A percentile compares a stretch with the other conserved stretches of the same genome.
Evolutionary conservation across 2,888 invertebrate genomes (phyloP).

Genomic region (Coleophora deauratella): DNA sequence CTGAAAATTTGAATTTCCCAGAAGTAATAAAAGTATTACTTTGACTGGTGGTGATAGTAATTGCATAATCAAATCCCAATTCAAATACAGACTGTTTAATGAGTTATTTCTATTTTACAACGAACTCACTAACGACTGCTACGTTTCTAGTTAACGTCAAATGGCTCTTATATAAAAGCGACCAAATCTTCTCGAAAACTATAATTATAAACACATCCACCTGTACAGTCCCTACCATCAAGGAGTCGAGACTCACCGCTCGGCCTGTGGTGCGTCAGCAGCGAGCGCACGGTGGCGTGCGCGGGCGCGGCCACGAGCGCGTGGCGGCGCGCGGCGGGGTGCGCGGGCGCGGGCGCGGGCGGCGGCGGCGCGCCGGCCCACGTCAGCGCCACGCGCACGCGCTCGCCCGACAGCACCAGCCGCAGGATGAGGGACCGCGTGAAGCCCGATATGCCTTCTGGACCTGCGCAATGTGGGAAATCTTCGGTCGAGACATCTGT

Average conservation of each 20-base stretch:
- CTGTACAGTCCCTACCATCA: too few relatives aligned
- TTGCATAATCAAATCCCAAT: too few relatives aligned
- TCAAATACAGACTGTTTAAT: too few relatives aligned
- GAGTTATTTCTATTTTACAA: too few relatives aligned
- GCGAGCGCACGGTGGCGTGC: conserved; percentile 82
- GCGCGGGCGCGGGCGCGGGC: conserved; percentile 70
- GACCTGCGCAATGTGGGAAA: conserved; percentile 29
- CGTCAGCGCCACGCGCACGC: conserved; percentile 82
- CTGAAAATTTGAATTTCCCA: too few relatives aligned
- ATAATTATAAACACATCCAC: too few relatives aligned
- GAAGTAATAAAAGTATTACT: too few relatives aligned
- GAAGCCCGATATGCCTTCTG: conserved; percentile 86
- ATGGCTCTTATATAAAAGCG: too few relatives aligned
- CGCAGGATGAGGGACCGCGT: conserved; percentile 90
- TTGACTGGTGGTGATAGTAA: too few relatives aligned
- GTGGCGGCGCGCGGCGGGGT: conserved; percentile 73
- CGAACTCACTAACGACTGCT: too few relatives aligned
- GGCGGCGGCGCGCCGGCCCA: conserved; percentile 48
- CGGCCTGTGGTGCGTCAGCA: conserved; percentile 76
- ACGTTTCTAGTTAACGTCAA: too few relatives aligned
- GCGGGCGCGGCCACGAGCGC: conserved; percentile 83
- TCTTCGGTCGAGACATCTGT: not conserved
- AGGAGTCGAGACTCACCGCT: conserved; percentile 46
- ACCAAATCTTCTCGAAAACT: too few relatives aligned
- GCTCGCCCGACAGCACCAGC: conserved; percentile 89